Evolutionary conservation across 2,797 vertebrate species (phyloP).

Genomic region (Caiman crocodilus): DNA sequence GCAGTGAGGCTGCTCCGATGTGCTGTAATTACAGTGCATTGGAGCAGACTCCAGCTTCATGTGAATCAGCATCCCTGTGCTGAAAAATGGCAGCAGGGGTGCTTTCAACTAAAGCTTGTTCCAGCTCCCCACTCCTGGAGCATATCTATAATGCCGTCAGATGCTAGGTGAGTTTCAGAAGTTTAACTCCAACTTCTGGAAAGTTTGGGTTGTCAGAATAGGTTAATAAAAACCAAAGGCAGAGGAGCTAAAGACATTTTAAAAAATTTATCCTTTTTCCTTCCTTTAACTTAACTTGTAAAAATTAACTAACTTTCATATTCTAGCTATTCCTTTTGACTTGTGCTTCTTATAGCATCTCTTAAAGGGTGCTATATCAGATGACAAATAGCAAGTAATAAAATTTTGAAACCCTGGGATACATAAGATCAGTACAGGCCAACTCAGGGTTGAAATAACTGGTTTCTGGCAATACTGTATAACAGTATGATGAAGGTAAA

Average conservation of each 20-base stretch:
- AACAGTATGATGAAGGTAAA: neutral
- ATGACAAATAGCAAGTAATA: neutral
- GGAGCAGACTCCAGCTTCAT: too few relatives aligned
- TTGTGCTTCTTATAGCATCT: neutral
- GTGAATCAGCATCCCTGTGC: too few relatives aligned
- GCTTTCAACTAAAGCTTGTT: too few relatives aligned
- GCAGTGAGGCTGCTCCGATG: too few relatives aligned
- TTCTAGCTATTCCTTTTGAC: neutral
- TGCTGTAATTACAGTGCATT: too few relatives aligned
- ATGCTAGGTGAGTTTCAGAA: neutral
- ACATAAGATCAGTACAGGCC: neutral
- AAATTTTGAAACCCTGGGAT: neutral
- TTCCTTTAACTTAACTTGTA: too few relatives aligned
- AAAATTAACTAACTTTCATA: too few relatives aligned
- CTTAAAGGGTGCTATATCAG: neutral
- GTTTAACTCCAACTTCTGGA: neutral
- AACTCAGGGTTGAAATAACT: fast-evolving
- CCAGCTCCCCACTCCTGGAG: too few relatives aligned
- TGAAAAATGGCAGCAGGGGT: too few relatives aligned
- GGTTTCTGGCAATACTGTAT: neutral
- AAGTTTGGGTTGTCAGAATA: neutral
- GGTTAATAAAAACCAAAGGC: neutral
- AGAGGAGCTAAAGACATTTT: too few relatives aligned
- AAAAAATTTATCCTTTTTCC: too few relatives aligned
- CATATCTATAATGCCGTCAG: neutral